Percentiles rank a stretch among this genome's conserved stretches.
phyloP scores from a whole-genome alignment of 1,140 invertebrate species.

The Bombus cullumanus region DNA sequence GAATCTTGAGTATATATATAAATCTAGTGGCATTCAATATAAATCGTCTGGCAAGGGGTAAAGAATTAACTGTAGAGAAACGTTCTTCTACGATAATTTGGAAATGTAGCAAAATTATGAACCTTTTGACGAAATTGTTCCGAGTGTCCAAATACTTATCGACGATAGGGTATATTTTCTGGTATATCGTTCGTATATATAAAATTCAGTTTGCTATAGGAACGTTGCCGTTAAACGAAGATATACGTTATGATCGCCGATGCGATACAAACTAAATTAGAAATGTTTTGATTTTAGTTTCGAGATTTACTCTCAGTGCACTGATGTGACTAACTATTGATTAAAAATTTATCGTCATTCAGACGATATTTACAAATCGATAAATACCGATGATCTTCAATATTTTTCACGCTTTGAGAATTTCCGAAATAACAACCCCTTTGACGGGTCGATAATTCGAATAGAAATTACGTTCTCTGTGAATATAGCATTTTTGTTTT shows the following conservation, averaged over 20 bases:
- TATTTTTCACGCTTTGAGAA: neutral
- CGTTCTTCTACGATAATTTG: neutral
- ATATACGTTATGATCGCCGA: neutral
- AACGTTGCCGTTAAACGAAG: neutral
- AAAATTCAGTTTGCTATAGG: neutral
- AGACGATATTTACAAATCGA: neutral
- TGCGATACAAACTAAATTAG: neutral
- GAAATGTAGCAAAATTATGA: neutral
- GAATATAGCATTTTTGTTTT: neutral
- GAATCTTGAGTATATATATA: neutral
- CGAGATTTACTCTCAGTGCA: too few species aligned
- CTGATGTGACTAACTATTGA: neutral
- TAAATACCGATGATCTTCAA: neutral
- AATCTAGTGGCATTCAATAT: neutral
- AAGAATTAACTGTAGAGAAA: neutral
- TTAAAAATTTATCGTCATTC: neutral
- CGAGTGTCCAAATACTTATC: neutral
- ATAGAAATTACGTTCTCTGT: neutral
- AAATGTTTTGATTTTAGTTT: neutral
- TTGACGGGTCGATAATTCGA: neutral
- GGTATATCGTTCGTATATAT: neutral
- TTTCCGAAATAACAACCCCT: neutral
- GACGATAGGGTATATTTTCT: neutral
- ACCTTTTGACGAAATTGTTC: neutral
- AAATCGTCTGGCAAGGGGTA: fast-evolving